Conservation (phyloP, 2,888 invertebrate species). For the Pristionchus exspectatus region DNA sequence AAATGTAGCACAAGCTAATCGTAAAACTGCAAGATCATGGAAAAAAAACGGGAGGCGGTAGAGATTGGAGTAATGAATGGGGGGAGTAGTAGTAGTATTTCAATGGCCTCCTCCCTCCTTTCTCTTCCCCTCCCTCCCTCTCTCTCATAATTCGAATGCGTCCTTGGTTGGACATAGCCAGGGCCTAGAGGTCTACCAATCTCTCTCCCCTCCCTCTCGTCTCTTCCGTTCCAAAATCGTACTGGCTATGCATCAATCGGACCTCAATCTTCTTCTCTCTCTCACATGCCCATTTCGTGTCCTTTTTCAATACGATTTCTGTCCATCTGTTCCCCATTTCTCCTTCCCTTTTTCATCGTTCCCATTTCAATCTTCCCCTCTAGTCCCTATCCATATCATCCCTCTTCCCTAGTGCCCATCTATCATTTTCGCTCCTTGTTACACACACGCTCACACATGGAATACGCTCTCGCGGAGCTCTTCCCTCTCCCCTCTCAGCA, state of each 20-base stretch:
- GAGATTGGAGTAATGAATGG: constrained; percentile 45
- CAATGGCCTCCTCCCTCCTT: constrained; percentile 9
- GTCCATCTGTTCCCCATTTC: constrained; percentile 20
- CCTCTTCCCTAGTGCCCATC: background rate
- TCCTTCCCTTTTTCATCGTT: background rate
- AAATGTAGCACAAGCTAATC: constrained; percentile 50
- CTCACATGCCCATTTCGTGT: constrained; percentile 16
- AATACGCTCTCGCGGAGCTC: background rate
- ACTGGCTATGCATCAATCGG: constrained; percentile 40
- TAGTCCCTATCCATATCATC: constrained; percentile 38
- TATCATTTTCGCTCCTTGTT: constrained; percentile 45
- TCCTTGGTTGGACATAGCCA: constrained; percentile 47
- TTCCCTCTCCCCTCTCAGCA: constrained; percentile 8
- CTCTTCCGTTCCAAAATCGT: constrained; percentile 28
- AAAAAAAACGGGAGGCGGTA: background rate
- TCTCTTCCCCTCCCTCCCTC: constrained; percentile 9
- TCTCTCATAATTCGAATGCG: constrained; percentile 47
- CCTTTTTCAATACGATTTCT: constrained; percentile 22
- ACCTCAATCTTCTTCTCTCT: constrained; percentile 2
- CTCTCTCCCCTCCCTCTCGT: constrained; percentile 12
- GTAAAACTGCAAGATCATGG: constrained; percentile 43
- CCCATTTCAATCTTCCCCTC: constrained; percentile 23
- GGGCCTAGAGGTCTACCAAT: constrained; percentile 45
- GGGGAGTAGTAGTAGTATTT: constrained; percentile 28
- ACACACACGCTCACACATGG: constrained; percentile 44